These are phyloP conservation scores for Lordiphosa andalusiaca DNA, from an alignment of 2,888 invertebrate genomes.

Conservation along the genomic window DNA sequence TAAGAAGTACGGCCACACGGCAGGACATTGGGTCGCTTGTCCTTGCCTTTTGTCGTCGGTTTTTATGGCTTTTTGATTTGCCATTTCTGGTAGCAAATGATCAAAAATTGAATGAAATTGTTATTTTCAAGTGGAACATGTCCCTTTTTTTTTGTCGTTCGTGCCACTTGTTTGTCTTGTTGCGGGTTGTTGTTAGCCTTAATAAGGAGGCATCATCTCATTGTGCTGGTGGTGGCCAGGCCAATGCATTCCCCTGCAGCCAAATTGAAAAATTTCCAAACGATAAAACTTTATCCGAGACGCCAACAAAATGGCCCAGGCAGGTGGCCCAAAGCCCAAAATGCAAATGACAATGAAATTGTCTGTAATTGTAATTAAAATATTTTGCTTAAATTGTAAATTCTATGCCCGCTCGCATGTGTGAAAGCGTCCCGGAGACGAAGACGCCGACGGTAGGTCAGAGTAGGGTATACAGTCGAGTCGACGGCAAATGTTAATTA, in stretches of 20 bases:
- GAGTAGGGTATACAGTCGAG: constrained; percentile 2
- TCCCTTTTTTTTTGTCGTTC: constrained; percentile 47
- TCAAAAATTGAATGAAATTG: constrained; percentile 76
- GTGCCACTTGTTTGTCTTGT: constrained; percentile 53
- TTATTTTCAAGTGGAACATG: constrained; percentile 76
- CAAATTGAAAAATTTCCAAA: constrained; percentile 80
- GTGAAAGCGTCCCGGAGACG: no score
- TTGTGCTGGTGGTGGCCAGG: background rate
- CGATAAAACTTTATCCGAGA: constrained; percentile 77
- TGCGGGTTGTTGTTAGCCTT: constrained; percentile 71
- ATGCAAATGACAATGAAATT: constrained; percentile 23
- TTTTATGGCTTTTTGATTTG: constrained; percentile 77
- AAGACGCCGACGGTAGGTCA: no score
- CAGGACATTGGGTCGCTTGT: constrained; percentile 41
- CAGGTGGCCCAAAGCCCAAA: constrained; percentile 30
- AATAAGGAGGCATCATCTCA: constrained; percentile 58
- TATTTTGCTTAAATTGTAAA: constrained; percentile 59
- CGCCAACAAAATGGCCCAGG: constrained; percentile 23
- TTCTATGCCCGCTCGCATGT: no score
- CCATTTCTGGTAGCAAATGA: constrained; percentile 77
- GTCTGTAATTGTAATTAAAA: constrained; percentile 48
- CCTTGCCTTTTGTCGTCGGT: constrained; percentile 44
- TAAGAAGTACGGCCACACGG: constrained; percentile 46
- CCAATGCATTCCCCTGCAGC: constrained; percentile 3
- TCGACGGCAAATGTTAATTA: constrained; percentile 60